Percentiles rank a stretch among this genome's conserved stretches.
Evolutionary conservation across 2,113 vertebrate species (phyloP).

Genomic region (Eleginops maclovinus): DNA sequence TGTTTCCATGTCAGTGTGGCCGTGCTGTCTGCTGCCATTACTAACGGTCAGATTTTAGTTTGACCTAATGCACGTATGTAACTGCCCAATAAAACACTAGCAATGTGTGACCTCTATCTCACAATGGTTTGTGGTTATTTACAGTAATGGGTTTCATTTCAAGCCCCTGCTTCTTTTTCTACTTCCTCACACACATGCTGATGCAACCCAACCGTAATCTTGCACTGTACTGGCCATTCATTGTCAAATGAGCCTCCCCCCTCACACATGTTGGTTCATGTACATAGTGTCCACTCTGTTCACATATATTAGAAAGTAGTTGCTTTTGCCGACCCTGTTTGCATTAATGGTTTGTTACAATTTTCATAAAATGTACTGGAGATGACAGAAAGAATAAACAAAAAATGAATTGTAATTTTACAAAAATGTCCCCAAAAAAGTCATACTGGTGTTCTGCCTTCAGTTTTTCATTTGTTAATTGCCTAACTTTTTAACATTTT

Average conservation of each 20-base stretch:
- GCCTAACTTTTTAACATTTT: no score
- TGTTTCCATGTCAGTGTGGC: constrained; percentile 49
- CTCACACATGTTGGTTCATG: not conserved
- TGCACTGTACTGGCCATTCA: constrained; percentile 17
- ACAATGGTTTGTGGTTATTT: constrained; percentile 55
- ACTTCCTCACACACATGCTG: not conserved
- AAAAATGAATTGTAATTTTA: no score
- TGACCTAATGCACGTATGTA: constrained; percentile 84
- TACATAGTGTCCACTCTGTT: not conserved
- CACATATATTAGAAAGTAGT: not conserved
- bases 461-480: no score
- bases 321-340: no score
- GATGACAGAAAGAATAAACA: no score
- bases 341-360: no score
- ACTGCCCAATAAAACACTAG: constrained; percentile 87
- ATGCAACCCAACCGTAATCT: constrained; percentile 61
- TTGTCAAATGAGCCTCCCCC: constrained; percentile 31
- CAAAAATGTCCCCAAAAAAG: no score
- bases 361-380: no score
- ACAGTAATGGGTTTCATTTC: not conserved
- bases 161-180: not conserved
- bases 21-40: constrained; percentile 70
- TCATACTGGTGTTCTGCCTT: no score
- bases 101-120: constrained; percentile 78
- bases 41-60: constrained; percentile 75